phyloP scores from a whole-genome alignment of 2,797 vertebrate species.

The Hydrocynus forskahlii region DNA sequence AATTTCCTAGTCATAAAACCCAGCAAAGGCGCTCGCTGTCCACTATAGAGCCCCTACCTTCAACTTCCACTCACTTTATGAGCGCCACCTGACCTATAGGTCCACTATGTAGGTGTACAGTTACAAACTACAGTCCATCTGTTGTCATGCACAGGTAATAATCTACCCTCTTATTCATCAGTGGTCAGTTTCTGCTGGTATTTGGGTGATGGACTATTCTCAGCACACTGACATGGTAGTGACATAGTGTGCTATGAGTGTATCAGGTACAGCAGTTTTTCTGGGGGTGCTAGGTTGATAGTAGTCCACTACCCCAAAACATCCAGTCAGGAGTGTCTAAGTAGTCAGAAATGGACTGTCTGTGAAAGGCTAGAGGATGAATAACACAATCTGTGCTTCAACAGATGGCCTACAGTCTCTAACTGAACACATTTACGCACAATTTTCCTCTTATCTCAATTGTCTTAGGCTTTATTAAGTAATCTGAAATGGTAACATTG shows the following conservation, averaged over 20 bases:
- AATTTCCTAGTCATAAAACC: not conserved
- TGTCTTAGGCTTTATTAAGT: too few relatives aligned
- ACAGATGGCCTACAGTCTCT: not conserved
- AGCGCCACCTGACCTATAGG: too few relatives aligned
- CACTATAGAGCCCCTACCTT: not conserved
- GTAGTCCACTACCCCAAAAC: not conserved
- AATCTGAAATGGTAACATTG: too few relatives aligned
- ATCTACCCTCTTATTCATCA: not conserved
- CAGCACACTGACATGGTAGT: not conserved
- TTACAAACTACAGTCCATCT: not conserved
- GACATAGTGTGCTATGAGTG: too few relatives aligned
- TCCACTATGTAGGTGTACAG: not conserved
- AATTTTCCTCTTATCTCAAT: too few relatives aligned
- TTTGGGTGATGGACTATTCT: not conserved
- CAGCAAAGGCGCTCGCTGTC: not conserved
- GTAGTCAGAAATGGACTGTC: not conserved
- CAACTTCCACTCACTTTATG: not conserved
- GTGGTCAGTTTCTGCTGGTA: not conserved
- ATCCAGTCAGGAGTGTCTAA: not conserved
- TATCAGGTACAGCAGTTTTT: too few relatives aligned
- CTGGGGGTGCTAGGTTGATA: not conserved
- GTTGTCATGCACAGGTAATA: not conserved
- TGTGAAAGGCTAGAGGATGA: not conserved
- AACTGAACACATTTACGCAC: not conserved
- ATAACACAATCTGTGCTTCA: not conserved